Conservation (phyloP, 2,888 invertebrate species). For the Seira ritae region DNA sequence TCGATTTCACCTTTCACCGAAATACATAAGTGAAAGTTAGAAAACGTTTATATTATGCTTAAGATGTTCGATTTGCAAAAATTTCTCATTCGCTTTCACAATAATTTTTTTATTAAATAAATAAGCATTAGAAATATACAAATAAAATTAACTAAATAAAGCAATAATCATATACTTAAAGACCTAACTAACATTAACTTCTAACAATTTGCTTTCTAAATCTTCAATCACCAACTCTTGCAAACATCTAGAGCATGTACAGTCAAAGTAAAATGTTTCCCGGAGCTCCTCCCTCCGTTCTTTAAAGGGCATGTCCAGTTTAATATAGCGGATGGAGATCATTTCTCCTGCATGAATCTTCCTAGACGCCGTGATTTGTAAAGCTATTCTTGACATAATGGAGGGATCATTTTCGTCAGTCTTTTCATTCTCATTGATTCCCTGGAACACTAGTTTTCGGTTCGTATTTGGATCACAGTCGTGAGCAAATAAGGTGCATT, state of each 20-base stretch:
- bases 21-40: no score
- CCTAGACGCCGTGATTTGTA: slow-evolving; percentile 43
- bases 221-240: slow-evolving; percentile 19
- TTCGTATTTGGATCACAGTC: slow-evolving; percentile 66
- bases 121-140: no score
- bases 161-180: no score
- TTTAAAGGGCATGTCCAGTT: slow-evolving; percentile 14
- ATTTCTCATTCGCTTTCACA: no score
- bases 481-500: slow-evolving; percentile 60
- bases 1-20: no score
- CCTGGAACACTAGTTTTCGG: slow-evolving; percentile 39
- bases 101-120: no score
- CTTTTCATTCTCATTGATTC: slow-evolving; percentile 2
- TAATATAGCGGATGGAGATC: slow-evolving; percentile 59
- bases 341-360: slow-evolving; percentile 56
- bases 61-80: no score
- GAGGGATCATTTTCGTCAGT: neutral
- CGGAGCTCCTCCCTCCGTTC: slow-evolving; percentile 47
- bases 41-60: no score
- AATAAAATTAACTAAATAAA: no score
- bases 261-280: slow-evolving; percentile 66
- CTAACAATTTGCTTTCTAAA: no score
- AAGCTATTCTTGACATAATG: slow-evolving; percentile 12
- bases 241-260: slow-evolving; percentile 56
- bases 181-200: no score